Conservation (phyloP, 92 coral and sea anemone species). For the Bergia puertoricense region DNA sequence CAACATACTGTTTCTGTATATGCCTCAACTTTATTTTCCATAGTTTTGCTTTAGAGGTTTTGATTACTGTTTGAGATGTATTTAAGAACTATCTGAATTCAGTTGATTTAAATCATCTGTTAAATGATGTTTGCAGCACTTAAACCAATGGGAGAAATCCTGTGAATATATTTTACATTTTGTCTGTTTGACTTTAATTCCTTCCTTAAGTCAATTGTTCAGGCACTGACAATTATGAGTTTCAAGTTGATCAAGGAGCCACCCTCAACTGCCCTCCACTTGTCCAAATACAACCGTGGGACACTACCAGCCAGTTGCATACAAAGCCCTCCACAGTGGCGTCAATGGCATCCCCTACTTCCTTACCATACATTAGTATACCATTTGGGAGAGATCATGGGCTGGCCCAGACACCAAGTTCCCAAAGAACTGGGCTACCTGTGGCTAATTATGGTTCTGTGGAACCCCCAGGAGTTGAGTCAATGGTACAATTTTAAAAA, state of each 20-base stretch:
- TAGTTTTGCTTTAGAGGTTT: no score
- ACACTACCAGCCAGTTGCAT: constrained; percentile 48
- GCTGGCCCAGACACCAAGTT: constrained; percentile 54
- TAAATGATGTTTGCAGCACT: no score
- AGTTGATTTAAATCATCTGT: no score
- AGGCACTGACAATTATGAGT: constrained; percentile 83
- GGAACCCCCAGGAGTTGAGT: constrained; percentile 52
- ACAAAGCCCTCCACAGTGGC: constrained; percentile 35
- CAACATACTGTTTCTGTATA: no score
- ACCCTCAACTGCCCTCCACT: constrained; percentile 61
- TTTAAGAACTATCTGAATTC: no score
- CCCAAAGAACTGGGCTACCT: constrained; percentile 63
- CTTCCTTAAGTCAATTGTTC: constrained; percentile 43
- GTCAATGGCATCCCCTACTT: constrained; percentile 43
- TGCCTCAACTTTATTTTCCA: no score
- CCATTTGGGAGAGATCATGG: constrained; percentile 43
- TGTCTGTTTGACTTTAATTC: no score
- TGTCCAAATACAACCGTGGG: constrained; percentile 57
- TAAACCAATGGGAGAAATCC: no score
- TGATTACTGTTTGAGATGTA: no score
- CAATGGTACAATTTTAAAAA: constrained; percentile 40
- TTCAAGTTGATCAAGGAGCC: constrained; percentile 62
- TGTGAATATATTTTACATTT: no score
- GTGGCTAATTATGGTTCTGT: constrained; percentile 44
- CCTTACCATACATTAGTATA: constrained; percentile 74